Percentiles rank a stretch among this genome's conserved stretches.
phyloP scores from a whole-genome alignment of 2,113 vertebrate genomes.

The Nansenia antarctica region DNA sequence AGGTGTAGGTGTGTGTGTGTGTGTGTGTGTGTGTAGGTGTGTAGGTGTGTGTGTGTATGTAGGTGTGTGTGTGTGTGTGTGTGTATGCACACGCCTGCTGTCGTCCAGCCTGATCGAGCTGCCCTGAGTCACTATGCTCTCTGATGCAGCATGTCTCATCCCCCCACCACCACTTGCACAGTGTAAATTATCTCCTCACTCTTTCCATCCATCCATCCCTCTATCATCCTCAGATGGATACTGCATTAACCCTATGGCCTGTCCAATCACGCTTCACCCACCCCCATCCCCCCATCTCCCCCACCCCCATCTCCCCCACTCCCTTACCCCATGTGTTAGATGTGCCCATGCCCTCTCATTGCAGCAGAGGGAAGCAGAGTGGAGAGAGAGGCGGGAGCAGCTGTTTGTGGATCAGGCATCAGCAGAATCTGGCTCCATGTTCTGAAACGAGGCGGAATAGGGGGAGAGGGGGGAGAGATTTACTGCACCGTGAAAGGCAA shows the following conservation, averaged over 20 bases:
- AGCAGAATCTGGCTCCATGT: conserved; percentile 22
- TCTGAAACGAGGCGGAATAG: not conserved
- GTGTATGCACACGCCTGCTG: conserved; percentile 8
- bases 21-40: too few species aligned
- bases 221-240: not conserved
- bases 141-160: not conserved
- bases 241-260: not conserved
- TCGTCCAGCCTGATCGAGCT: too few species aligned
- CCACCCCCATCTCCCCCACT: too few species aligned
- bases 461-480: conserved; percentile 15
- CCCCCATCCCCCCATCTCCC: not conserved
- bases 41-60: too few species aligned
- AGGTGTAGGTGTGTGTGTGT: too few species aligned
- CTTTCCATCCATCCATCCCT: not conserved
- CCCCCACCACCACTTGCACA: not conserved
- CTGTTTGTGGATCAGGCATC: not conserved
- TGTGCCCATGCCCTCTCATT: conserved; percentile 7
- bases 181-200: not conserved
- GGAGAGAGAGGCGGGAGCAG: not conserved
- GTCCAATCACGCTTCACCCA: not conserved
- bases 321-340: too few species aligned
- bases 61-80: conserved; percentile 18
- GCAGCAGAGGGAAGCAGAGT: not conserved
- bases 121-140: not conserved
- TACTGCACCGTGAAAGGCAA: conserved; percentile 40